Evolutionary conservation across 2,113 vertebrate genomes (phyloP), one percentile per base, ranked within the genome.

Genomic region (Pholis gunnellus): DNA sequence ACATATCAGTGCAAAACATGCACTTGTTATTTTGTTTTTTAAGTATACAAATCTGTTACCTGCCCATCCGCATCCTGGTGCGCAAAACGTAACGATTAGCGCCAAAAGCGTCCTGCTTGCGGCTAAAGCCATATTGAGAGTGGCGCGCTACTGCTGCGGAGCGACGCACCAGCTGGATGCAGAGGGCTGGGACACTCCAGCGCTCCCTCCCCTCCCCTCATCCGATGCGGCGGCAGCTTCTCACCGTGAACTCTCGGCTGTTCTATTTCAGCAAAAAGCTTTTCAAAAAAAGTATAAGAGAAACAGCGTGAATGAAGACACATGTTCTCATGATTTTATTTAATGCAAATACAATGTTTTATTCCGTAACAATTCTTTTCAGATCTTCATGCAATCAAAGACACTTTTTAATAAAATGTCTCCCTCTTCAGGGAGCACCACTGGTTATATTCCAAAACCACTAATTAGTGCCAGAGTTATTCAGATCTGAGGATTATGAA

Each of bases 31-130:
- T 31, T 31, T 31, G 11, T 57, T 57, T 50, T 50, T 6, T 13
- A 67, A 31, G 52, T n/a, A 66, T 66, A 34, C 6, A 22, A 18
- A n/a, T 59, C 34, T 54, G 65, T 90, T 95, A 96, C 95, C 95
- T 95, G 93, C 72, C 81, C 89, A 91, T 50, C 91, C 87, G 54
- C 87, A 82, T 74, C 84, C 91, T 50, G 94, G 83, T 88, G 93
- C 83, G 83, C 92, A 91, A 86, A 96, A 91, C 34, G 93, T 86
- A 22, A 95, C 74, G 69, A 95, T 92, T 85, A 96, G 89, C 76
- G 90, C 94, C 73, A 95, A 85, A 64, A 96, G 91, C 85, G 93
- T 95, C 91, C 94, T 91, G 91, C 93, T 92, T 91, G 93, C 89
- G 86, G 90, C 83, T 90, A 90, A 84, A 94, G 92, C 89, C 95